These are phyloP conservation scores for Cettia cetti DNA, from an alignment of 2,113 vertebrate genomes.

Conservation along the genomic window DNA sequence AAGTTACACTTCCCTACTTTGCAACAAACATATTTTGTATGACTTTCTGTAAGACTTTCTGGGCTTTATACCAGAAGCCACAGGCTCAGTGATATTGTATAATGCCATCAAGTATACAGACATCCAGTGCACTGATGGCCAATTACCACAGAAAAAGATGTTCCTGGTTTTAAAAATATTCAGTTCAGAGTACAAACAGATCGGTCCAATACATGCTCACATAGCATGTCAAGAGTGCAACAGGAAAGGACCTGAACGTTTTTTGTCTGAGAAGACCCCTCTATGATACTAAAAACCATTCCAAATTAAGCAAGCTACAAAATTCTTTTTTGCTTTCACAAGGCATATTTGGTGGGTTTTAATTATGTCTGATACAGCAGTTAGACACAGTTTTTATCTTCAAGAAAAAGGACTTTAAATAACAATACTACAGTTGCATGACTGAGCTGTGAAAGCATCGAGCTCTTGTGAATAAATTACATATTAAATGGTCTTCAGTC, in stretches of 20 bases:
- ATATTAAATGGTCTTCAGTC: neutral
- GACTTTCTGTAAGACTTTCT: neutral
- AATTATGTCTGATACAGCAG: neutral
- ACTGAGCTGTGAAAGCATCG: neutral
- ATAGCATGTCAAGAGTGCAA: fast-evolving
- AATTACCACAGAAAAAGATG: neutral
- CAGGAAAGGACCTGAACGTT: neutral
- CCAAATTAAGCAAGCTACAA: neutral
- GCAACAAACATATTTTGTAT: neutral
- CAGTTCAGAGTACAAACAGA: neutral
- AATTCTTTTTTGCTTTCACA: neutral
- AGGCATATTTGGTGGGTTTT: neutral
- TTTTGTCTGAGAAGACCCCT: neutral
- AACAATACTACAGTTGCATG: neutral
- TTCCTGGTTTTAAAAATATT: neutral
- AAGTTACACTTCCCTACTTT: neutral
- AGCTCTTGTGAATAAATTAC: neutral
- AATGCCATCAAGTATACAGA: neutral
- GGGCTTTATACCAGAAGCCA: neutral
- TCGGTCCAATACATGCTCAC: neutral
- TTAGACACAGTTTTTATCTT: neutral
- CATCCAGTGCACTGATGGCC: neutral
- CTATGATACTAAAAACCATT: neutral
- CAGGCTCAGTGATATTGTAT: neutral
- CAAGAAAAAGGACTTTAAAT: neutral